These are phyloP conservation scores for Macrosiphum euphorbiae DNA, from an alignment of 2,888 invertebrate species.

Conservation along the genomic window DNA sequence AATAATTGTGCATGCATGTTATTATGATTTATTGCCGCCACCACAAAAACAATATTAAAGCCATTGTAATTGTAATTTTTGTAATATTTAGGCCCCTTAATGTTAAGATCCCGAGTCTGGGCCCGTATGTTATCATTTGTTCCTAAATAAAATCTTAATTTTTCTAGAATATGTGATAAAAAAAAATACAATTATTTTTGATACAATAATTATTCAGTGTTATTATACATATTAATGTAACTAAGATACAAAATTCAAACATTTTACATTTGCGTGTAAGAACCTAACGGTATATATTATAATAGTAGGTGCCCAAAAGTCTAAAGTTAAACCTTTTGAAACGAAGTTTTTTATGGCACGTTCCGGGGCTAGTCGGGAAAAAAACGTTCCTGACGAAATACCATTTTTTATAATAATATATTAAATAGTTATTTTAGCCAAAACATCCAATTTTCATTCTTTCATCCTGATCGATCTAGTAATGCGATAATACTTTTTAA, in stretches of 20 bases:
- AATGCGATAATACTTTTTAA: too few species aligned
- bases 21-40: not conserved
- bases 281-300: not conserved
- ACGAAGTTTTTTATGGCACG: too few species aligned
- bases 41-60: not conserved
- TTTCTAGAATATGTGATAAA: not conserved
- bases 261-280: not conserved
- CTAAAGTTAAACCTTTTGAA: not conserved
- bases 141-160: not conserved
- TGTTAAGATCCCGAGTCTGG: not conserved
- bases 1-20: not conserved
- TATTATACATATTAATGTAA: too few species aligned
- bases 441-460: too few species aligned
- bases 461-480: too few species aligned
- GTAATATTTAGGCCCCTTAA: not conserved
- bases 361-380: too few species aligned
- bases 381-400: too few species aligned
- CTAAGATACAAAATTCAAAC: not conserved
- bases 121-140: not conserved
- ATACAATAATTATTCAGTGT: too few species aligned
- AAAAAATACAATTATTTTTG: too few species aligned
- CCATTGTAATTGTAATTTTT: not conserved
- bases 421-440: too few species aligned
- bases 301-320: not conserved
- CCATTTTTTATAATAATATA: too few species aligned